These are phyloP conservation scores for Neocrepidodera transversa DNA, from an alignment of 2,888 invertebrate genomes.

Conservation along the genomic window DNA sequence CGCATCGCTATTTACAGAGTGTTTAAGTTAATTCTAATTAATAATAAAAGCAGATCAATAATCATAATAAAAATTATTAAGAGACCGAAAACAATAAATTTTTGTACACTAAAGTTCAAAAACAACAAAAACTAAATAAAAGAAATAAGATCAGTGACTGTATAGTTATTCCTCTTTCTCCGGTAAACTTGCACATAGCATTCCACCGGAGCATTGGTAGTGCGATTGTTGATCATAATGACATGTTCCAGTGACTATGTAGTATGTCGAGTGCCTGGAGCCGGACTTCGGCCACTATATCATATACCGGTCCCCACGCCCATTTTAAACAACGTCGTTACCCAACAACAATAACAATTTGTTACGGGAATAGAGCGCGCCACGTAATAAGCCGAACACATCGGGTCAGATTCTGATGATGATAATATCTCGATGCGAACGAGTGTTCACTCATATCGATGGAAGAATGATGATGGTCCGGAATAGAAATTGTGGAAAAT, in stretches of 20 bases:
- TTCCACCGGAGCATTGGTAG: constrained; percentile 46
- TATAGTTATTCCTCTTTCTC: constrained; percentile 15
- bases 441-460: neutral
- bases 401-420: constrained; percentile 50
- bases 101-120: no score
- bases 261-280: constrained; percentile 53
- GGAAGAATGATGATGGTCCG: neutral
- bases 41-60: no score
- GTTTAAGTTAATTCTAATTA: no score
- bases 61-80: no score
- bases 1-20: no score
- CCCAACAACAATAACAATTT: constrained; percentile 62
- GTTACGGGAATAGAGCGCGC: constrained; percentile 58
- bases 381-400: constrained; percentile 58
- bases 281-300: constrained; percentile 55
- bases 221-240: constrained; percentile 56
- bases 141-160: constrained; percentile 15
- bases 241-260: constrained; percentile 53
- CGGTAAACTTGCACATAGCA: constrained; percentile 11
- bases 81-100: no score
- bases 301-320: constrained; percentile 57
- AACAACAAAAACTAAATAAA: neutral
- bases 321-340: constrained; percentile 60
- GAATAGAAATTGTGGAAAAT: no score
- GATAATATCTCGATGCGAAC: constrained; percentile 19